Base-by-base conservation (phyloP, 2,888 invertebrate genomes). In the Diarsia mendica region DNA sequence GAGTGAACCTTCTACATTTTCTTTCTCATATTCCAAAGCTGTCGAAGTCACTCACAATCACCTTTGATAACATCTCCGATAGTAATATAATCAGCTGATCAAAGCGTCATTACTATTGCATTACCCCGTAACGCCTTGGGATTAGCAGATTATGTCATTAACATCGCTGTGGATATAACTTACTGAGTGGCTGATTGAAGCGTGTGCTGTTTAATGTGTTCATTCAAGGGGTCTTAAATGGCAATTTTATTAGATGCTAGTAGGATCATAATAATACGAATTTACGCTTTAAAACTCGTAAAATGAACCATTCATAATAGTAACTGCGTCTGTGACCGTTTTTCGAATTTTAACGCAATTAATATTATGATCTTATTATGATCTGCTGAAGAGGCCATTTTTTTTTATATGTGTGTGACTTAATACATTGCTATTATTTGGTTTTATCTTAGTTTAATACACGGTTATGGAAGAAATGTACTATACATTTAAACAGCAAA, bases 61-160 rank as follows among this genome's bases (percentile, higher is more conserved):
- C 55, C 23, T 84, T 72, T 70, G 82, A 67, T 81, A 82, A 72
- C 61, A 70, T 82, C 61, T 58, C 39, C 13, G 46, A 73, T 53
- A 63, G 61, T 83, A 80, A 82, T 69, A 11, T 63, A 77, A 85
- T 85, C 72, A 64, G 67, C 58, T 73, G 82, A 73, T 77, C 67
- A 70, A 44, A 75, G 20, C 53, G 64, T 68, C 73, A 73, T 83
- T 83, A 77, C 58, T 51, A 49, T 48, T 60, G 64, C 72, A 77
- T 80, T 73, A 85, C 68, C 64, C 67, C 9, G 67, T 81, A 72
- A 70, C 23, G 67, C 77, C 85, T 77, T 73, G 72, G 23, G 72
- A 81, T 82, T 80, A 71, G 55, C 48, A 48, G 48, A 85, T 83
- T 82, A 85, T 77, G 48, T 73, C 77, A 70, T 70, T 81, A 77